Percentiles rank a stretch among this genome's conserved stretches.
These are phyloP conservation scores for Choristoneura fumiferana DNA, from an alignment of 1,140 invertebrate species.

Conservation along the genomic window DNA sequence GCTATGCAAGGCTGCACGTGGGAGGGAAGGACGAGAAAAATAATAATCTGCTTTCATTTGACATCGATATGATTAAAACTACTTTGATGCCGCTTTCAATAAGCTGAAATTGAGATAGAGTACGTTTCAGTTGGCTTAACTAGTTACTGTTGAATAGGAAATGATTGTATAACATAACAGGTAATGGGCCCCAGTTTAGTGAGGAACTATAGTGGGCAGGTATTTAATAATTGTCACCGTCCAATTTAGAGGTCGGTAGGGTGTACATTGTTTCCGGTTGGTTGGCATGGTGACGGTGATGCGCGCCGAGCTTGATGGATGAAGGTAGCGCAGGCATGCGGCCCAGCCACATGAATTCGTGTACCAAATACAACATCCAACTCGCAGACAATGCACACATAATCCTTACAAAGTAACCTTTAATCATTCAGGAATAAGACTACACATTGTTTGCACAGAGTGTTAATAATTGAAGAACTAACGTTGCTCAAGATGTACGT, in stretches of 20 bases:
- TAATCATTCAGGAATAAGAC: conserved; percentile 27
- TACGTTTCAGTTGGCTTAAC: too few species aligned
- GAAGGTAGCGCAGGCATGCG: conserved; percentile 64
- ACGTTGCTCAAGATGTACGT: conserved; percentile 9
- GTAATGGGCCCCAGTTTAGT: not conserved
- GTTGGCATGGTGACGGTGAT: conserved; percentile 68
- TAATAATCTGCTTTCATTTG: not conserved
- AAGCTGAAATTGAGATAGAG: too few species aligned
- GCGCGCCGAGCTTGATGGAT: conserved; percentile 72
- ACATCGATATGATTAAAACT: too few species aligned
- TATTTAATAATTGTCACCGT: conserved; percentile 26
- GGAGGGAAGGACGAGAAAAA: not conserved
- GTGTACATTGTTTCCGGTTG: conserved; percentile 59
- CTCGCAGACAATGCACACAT: conserved; percentile 22
- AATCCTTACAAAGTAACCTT: conserved; percentile 14
- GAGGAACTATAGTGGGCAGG: not conserved
- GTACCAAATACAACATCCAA: conserved; percentile 32
- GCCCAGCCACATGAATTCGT: conserved; percentile 55
- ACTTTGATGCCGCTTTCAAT: too few species aligned
- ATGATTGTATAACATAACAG: too few species aligned
- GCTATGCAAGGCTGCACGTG: not conserved
- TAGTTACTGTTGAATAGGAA: too few species aligned
- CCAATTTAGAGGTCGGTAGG: conserved; percentile 34
- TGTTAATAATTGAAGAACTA: not conserved
- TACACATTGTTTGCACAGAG: conserved; percentile 23